Evolutionary conservation across 2,888 invertebrate species (phyloP).

Genomic region (Drosophila heteroneura): DNA sequence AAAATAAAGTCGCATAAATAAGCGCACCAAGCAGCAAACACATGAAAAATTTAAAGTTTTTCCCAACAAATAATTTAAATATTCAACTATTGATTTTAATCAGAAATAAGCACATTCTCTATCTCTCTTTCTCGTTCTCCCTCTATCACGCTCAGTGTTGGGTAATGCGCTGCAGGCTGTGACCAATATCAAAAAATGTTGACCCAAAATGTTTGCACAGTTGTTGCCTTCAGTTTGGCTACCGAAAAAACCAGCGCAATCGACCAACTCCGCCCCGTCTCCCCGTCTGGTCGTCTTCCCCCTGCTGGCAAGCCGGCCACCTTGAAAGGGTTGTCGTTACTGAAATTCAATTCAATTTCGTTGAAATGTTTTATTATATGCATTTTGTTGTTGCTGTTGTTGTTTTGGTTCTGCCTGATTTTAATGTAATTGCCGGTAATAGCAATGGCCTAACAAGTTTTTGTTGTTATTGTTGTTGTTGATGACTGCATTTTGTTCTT

Average conservation of each 20-base stretch:
- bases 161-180: constrained; percentile 54
- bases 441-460: constrained; percentile 63
- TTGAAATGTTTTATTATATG: constrained; percentile 69
- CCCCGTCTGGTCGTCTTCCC: not conserved
- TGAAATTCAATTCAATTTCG: constrained; percentile 68
- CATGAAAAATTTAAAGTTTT: constrained; percentile 57
- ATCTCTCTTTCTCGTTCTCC: not conserved
- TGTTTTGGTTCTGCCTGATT: constrained; percentile 50
- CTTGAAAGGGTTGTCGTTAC: constrained; percentile 67
- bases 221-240: constrained; percentile 49
- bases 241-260: constrained; percentile 26
- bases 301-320: constrained; percentile 21
- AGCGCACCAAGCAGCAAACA: constrained; percentile 30
- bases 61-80: constrained; percentile 38
- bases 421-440: constrained; percentile 73
- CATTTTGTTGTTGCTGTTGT: constrained; percentile 50
- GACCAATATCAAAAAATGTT: constrained; percentile 53
- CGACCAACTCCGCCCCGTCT: not conserved
- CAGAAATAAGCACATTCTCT: not conserved
- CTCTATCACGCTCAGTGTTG: constrained; percentile 1
- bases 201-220: constrained; percentile 59
- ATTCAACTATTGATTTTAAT: constrained; percentile 53
- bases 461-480: constrained; percentile 19
- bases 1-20: constrained; percentile 74
- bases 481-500: constrained; percentile 9